phyloP scores from a whole-genome alignment of 2,113 vertebrate species.

The Pycnonotus jocosus region DNA sequence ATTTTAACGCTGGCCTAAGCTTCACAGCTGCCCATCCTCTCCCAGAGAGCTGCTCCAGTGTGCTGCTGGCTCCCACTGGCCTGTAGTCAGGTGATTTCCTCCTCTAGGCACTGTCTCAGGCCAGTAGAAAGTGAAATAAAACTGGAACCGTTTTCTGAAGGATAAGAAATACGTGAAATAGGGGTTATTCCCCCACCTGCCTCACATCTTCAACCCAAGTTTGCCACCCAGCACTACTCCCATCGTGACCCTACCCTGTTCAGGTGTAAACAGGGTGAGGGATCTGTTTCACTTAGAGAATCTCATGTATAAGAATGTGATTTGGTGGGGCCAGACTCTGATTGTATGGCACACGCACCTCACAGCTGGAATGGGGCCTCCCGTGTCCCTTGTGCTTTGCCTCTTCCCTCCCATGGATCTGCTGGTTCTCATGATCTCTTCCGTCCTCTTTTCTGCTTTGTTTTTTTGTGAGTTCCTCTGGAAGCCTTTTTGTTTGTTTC shows the following conservation, averaged over 20 bases:
- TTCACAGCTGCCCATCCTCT: neutral
- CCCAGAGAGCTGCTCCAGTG: neutral
- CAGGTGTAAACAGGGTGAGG: neutral
- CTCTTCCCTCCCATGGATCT: slow-evolving; percentile 15
- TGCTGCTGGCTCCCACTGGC: neutral
- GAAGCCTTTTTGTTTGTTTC: slow-evolving; percentile 45
- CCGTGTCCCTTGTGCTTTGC: neutral
- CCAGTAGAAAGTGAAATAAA: neutral
- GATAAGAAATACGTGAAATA: neutral
- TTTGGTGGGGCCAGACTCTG: neutral
- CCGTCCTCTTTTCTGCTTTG: slow-evolving; percentile 19
- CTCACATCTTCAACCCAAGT: neutral
- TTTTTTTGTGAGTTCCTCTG: slow-evolving; percentile 53
- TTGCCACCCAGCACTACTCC: neutral
- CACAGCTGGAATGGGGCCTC: neutral
- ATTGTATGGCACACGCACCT: neutral
- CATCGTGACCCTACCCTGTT: neutral
- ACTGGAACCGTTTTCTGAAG: neutral
- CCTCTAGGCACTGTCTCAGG: neutral
- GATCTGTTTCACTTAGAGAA: neutral
- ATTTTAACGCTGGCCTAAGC: neutral
- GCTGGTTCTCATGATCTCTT: slow-evolving; percentile 26
- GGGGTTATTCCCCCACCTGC: neutral
- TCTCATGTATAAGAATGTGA: neutral
- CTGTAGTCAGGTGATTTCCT: neutral